These are phyloP conservation scores for Lerista edwardsae DNA, from an alignment of 2,797 vertebrate genomes.

Conservation along the genomic window DNA sequence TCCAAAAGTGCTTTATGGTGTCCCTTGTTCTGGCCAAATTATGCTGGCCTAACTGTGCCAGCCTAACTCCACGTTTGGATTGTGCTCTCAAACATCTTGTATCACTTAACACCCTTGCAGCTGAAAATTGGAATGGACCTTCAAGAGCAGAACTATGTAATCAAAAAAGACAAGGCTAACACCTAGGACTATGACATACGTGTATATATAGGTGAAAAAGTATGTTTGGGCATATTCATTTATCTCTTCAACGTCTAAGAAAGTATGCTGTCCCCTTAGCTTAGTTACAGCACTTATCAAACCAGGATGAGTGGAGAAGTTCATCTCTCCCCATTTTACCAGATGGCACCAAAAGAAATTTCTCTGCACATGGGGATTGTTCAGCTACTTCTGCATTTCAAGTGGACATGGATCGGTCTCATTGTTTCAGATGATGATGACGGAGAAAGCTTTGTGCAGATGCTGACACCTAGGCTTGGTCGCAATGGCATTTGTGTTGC, in stretches of 20 bases:
- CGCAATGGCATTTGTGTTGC: neutral
- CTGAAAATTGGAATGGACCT: no score
- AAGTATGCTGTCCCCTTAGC: neutral
- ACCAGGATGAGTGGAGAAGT: neutral
- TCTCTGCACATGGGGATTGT: neutral
- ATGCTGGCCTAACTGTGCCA: no score
- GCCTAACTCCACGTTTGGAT: no score
- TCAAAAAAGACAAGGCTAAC: no score
- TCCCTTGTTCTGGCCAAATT: no score
- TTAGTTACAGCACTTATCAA: neutral
- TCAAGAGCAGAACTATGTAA: no score
- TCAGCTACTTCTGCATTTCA: neutral
- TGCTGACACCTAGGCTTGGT: neutral
- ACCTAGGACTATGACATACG: no score
- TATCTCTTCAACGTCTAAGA: neutral
- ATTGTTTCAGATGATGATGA: conserved; percentile 15
- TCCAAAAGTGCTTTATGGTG: no score
- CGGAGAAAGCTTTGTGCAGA: neutral
- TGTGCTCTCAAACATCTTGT: no score
- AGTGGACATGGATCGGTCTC: conserved; percentile 13
- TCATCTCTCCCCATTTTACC: neutral
- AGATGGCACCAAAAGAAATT: conserved; percentile 2
- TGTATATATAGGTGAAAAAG: neutral
- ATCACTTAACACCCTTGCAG: no score
- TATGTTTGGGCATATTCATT: neutral